These are phyloP conservation scores for Zophobas morio DNA, from an alignment of 1,140 invertebrate species.

Conservation along the genomic window DNA sequence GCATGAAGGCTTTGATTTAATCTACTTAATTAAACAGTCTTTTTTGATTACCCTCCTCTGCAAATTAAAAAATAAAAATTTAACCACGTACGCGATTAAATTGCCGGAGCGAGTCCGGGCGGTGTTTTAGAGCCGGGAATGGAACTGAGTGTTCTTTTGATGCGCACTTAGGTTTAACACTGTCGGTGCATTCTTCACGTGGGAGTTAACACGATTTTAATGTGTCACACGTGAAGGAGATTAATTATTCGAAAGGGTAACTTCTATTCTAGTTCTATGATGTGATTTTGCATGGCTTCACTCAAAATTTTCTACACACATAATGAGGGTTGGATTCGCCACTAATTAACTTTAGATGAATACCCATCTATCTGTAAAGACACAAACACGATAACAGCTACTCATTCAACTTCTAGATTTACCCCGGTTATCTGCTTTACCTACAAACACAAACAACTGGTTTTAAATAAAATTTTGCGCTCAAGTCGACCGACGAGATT, in stretches of 20 bases:
- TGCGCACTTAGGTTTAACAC: conserved; percentile 24
- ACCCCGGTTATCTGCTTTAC: no score
- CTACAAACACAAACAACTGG: no score
- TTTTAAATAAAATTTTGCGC: no score
- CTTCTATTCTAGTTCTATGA: background rate
- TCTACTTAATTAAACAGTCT: conserved; percentile 49
- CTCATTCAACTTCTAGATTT: no score
- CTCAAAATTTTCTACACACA: no score
- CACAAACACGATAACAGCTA: no score
- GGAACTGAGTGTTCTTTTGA: conserved; percentile 40
- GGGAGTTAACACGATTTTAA: conserved; percentile 35
- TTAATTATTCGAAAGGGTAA: conserved; percentile 28
- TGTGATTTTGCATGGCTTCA: no score
- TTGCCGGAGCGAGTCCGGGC: conserved; percentile 39
- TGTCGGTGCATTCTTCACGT: conserved; percentile 32
- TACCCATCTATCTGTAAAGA: no score
- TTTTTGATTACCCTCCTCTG: conserved; percentile 47
- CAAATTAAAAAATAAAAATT: conserved; percentile 50
- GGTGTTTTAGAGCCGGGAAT: conserved; percentile 22
- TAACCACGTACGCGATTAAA: conserved; percentile 48
- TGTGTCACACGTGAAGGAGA: conserved; percentile 30
- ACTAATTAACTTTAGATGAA: no score
- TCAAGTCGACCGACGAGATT: no score
- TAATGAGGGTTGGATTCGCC: no score
- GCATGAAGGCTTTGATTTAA: conserved; percentile 43